These are phyloP conservation scores for Parochlus steinenii DNA, from an alignment of 2,888 invertebrate genomes.

Conservation along the genomic window DNA sequence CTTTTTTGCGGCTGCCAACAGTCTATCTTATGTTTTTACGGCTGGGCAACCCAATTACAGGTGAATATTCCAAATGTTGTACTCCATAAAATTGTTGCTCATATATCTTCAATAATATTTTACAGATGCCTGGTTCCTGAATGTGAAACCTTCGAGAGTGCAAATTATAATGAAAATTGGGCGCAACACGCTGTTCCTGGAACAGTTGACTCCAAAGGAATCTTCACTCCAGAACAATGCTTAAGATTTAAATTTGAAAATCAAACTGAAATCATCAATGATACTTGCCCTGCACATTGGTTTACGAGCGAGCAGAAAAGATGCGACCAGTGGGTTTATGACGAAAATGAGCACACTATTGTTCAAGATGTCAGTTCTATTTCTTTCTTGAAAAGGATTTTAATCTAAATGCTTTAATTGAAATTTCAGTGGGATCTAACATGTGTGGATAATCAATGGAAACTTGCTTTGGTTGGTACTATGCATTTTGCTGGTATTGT, in stretches of 20 bases:
- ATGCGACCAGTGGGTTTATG: conserved; percentile 37
- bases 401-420: conserved; percentile 2
- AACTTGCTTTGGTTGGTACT: conserved; percentile 41
- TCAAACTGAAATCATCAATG: conserved; percentile 11
- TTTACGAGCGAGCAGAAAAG: conserved; percentile 26
- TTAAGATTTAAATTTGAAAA: conserved; percentile 21
- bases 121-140: conserved; percentile 18
- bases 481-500: conserved; percentile 45
- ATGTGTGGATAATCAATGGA: conserved; percentile 42
- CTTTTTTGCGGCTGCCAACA: conserved; percentile 41
- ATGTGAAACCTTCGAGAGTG: conserved; percentile 20
- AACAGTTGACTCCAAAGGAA: conserved; percentile 16
- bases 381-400: background rate
- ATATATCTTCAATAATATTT: conserved; percentile 2
- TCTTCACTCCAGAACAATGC: conserved; percentile 22
- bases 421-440: conserved; percentile 39
- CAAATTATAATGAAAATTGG: conserved; percentile 22
- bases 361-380: conserved; percentile 34
- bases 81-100: background rate
- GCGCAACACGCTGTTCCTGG: conserved; percentile 18
- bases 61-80: conserved; percentile 20
- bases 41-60: conserved; percentile 41
- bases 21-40: conserved; percentile 42
- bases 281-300: conserved; percentile 24
- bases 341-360: conserved; percentile 34